These are phyloP conservation scores for Isoperla grammatica DNA, from an alignment of 2,888 invertebrate species.

Conservation along the genomic window DNA sequence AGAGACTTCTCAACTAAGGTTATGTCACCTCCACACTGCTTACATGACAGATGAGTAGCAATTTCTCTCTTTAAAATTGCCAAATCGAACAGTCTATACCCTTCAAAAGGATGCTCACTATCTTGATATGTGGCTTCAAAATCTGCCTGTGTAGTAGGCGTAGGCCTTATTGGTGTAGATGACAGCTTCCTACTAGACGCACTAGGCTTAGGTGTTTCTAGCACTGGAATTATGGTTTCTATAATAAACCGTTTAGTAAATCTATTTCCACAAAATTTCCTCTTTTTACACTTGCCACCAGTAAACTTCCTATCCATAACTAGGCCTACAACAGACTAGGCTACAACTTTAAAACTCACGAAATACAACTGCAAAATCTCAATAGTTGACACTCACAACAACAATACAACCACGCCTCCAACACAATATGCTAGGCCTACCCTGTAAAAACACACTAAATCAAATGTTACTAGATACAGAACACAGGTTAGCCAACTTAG, in stretches of 20 bases:
- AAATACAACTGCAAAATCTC: too few species aligned
- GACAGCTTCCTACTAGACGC: background rate
- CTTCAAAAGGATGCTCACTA: background rate
- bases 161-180: background rate
- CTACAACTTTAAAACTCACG: too few species aligned
- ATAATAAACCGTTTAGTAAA: background rate
- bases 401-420: too few species aligned
- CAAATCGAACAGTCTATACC: conserved; percentile 21
- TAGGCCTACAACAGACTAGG: too few species aligned
- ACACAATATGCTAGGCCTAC: too few species aligned
- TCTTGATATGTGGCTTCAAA: too few species aligned
- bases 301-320: background rate
- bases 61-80: conserved; percentile 38
- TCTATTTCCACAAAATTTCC: background rate
- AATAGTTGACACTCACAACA: too few species aligned
- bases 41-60: conserved; percentile 16
- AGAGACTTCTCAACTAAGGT: background rate
- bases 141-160: background rate
- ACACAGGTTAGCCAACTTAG: too few species aligned
- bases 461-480: too few species aligned
- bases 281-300: background rate
- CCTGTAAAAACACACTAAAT: too few species aligned
- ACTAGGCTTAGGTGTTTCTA: too few species aligned
- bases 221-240: background rate
- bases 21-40: conserved; percentile 8